These are phyloP conservation scores for Acanthosepion pharaonis DNA, from an alignment of 2,888 invertebrate genomes.

Conservation along the genomic window DNA sequence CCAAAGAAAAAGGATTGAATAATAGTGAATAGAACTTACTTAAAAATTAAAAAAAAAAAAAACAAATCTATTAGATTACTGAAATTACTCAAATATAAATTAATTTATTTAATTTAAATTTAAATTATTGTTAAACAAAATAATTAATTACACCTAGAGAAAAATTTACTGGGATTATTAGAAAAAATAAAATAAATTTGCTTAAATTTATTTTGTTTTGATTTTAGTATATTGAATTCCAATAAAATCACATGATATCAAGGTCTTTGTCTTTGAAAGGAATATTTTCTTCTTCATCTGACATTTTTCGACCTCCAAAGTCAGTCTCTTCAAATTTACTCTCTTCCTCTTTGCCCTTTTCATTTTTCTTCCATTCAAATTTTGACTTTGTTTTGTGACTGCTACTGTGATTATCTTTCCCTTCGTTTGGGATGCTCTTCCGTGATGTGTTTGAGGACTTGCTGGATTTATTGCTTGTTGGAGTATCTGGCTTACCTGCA, in stretches of 20 bases:
- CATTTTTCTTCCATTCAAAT: conserved; percentile 24
- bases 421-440: background rate
- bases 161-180: background rate
- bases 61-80: background rate
- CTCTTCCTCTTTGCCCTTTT: conserved; percentile 24
- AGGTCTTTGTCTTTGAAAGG: conserved; percentile 69
- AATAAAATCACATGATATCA: conserved; percentile 60
- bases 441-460: conserved; percentile 39
- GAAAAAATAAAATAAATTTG: background rate
- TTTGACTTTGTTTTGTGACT: background rate
- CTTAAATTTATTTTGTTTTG: background rate
- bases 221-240: background rate
- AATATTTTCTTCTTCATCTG: conserved; percentile 62
- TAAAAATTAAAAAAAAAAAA: background rate
- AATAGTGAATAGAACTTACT: background rate
- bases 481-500: background rate
- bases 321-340: background rate
- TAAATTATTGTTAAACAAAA: background rate
- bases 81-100: background rate
- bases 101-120: background rate
- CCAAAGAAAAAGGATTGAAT: background rate
- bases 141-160: background rate
- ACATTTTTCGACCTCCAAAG: conserved; percentile 46
- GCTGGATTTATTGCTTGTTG: conserved; percentile 17
- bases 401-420: background rate